phyloP scores from a whole-genome alignment of 2,888 invertebrate species.

The Allacma fusca region DNA sequence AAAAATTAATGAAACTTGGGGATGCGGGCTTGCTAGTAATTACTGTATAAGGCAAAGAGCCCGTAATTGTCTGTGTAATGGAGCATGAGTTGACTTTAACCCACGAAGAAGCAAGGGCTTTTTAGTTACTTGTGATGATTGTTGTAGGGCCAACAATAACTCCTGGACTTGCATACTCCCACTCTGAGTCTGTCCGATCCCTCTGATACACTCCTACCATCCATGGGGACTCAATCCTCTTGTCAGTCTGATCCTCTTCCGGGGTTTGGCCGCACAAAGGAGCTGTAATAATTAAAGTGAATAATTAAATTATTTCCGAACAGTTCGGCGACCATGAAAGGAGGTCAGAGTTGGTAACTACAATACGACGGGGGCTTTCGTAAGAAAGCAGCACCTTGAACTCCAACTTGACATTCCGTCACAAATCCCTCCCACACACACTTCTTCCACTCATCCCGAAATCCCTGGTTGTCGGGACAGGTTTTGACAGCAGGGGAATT shows the following conservation, averaged over 20 bases:
- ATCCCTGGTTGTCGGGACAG: slow-evolving; percentile 16
- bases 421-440: slow-evolving; percentile 20
- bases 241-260: slow-evolving; percentile 5
- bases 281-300: not conserved
- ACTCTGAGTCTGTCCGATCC: not conserved
- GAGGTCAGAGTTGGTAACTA: too few relatives aligned
- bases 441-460: not conserved
- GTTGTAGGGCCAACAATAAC: slow-evolving; percentile 16
- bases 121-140: slow-evolving; percentile 27
- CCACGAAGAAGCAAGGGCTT: too few relatives aligned
- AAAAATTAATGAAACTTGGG: too few relatives aligned
- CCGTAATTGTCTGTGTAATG: too few relatives aligned
- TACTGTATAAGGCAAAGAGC: too few relatives aligned
- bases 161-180: slow-evolving; percentile 27
- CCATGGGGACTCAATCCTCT: slow-evolving; percentile 4
- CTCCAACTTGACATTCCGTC: not conserved
- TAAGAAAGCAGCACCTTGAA: not conserved
- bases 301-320: too few relatives aligned
- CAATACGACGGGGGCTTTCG: not conserved
- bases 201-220: slow-evolving; percentile 11
- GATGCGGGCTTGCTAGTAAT: too few relatives aligned
- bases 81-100: too few relatives aligned
- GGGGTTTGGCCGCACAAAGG: not conserved
- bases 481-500: not conserved
- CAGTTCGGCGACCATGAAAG: too few relatives aligned